phyloP scores from a whole-genome alignment of 2,797 vertebrate species.

The Ibycter americanus region DNA sequence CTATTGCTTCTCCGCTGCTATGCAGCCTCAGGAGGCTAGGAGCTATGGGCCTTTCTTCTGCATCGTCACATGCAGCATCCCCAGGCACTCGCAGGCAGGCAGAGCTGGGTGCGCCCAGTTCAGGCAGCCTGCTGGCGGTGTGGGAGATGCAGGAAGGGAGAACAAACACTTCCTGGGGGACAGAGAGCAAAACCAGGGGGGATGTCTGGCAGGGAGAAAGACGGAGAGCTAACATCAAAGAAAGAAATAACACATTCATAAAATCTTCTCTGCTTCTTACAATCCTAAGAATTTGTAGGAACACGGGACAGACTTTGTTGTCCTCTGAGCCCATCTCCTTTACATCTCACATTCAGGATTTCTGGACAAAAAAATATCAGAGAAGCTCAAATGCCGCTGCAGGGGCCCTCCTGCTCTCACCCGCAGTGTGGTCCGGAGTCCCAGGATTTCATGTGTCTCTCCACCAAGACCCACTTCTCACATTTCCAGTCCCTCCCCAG shows the following conservation, averaged over 20 bases:
- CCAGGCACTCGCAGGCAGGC: neutral
- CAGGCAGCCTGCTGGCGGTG: neutral
- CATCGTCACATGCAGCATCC: fast-evolving
- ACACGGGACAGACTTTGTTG: neutral
- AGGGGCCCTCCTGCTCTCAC: neutral
- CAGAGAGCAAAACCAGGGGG: neutral
- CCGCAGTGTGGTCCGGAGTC: neutral
- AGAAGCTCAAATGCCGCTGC: neutral
- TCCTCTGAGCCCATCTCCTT: neutral
- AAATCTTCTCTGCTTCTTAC: neutral
- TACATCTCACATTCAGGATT: neutral
- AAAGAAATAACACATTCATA: neutral
- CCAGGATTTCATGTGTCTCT: neutral
- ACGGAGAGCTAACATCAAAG: neutral
- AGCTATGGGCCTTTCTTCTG: neutral
- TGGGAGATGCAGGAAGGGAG: neutral
- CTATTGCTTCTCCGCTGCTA: neutral
- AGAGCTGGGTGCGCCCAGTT: neutral
- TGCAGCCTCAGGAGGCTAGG: neutral
- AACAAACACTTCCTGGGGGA: neutral
- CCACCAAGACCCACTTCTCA: neutral
- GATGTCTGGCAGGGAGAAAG: neutral
- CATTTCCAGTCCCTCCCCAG: conserved; percentile 19
- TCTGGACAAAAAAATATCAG: neutral
- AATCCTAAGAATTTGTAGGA: neutral